A percentile compares a stretch with the other conserved stretches of the same genome.
Conservation (phyloP, 2,888 invertebrate genomes). For the Oasisia sp. region DNA sequence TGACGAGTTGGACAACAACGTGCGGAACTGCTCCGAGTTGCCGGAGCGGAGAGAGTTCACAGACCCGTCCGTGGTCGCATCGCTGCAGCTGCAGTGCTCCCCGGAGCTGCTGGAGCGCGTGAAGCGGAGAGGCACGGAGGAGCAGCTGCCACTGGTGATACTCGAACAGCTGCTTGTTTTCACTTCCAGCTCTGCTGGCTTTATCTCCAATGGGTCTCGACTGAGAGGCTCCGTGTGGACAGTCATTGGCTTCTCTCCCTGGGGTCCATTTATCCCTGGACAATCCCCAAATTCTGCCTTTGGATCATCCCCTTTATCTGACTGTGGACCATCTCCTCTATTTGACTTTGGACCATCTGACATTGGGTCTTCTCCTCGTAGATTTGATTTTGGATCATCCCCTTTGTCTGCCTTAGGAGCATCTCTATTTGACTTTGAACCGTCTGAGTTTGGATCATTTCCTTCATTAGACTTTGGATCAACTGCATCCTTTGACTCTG, state of each 20-base stretch:
- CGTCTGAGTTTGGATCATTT: background rate
- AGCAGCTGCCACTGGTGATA: background rate
- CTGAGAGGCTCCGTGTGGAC: background rate
- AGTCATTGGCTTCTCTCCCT: background rate
- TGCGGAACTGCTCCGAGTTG: background rate
- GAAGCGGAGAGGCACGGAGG: background rate
- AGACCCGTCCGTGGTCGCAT: background rate
- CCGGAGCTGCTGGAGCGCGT: background rate
- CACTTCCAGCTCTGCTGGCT: background rate
- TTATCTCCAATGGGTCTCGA: background rate
- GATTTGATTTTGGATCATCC: background rate
- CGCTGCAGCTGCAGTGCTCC: constrained; percentile 6
- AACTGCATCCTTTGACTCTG: too few species aligned
- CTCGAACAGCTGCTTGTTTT: background rate
- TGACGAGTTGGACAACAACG: background rate
- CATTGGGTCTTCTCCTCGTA: too few species aligned
- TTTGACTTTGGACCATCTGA: background rate
- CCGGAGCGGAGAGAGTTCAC: background rate
- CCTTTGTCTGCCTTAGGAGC: background rate
- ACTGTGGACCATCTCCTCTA: background rate
- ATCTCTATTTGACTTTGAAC: background rate
- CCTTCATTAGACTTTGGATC: background rate
- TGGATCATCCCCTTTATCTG: background rate
- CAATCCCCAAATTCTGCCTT: background rate
- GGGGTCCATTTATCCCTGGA: background rate